Conservation (phyloP, 2,888 invertebrate genomes). For the Apotomis turbidana region DNA sequence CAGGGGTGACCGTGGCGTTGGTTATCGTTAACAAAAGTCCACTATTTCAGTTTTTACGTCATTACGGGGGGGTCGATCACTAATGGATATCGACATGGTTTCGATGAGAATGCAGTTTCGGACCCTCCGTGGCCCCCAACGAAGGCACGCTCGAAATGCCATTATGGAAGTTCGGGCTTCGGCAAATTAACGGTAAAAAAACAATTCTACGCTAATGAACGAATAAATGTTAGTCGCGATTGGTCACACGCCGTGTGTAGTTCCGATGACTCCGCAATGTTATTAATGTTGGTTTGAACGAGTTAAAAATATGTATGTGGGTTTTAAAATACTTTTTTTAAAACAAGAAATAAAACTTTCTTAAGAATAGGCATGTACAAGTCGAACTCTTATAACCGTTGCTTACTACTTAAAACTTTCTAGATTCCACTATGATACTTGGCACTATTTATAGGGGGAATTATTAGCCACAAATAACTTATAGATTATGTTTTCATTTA, state of each 20-base stretch:
- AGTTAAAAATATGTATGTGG: too few species aligned
- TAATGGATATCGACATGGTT: constrained; percentile 66
- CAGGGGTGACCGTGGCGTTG: constrained; percentile 8
- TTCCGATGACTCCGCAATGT: constrained; percentile 5
- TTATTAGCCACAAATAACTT: too few species aligned
- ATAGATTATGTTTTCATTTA: too few species aligned
- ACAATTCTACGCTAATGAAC: constrained; percentile 19
- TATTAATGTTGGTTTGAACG: not conserved
- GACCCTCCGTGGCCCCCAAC: constrained; percentile 48
- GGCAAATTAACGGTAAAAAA: constrained; percentile 30
- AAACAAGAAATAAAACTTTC: too few species aligned
- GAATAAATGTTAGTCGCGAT: constrained; percentile 21
- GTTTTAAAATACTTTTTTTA: too few species aligned
- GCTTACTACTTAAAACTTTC: too few species aligned
- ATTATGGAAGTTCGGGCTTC: constrained; percentile 13
- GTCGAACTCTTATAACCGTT: too few species aligned
- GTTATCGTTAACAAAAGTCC: constrained; percentile 48
- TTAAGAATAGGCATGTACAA: too few species aligned
- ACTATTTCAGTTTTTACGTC: constrained; percentile 54
- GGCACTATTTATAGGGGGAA: too few species aligned
- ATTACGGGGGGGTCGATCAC: constrained; percentile 47
- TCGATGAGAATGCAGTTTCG: constrained; percentile 65
- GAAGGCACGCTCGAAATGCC: constrained; percentile 17
- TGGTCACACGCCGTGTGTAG: constrained; percentile 16
- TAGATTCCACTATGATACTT: too few species aligned